Base-by-base conservation (phyloP, 2,113 vertebrate species). In the Grammomys surdaster region DNA sequence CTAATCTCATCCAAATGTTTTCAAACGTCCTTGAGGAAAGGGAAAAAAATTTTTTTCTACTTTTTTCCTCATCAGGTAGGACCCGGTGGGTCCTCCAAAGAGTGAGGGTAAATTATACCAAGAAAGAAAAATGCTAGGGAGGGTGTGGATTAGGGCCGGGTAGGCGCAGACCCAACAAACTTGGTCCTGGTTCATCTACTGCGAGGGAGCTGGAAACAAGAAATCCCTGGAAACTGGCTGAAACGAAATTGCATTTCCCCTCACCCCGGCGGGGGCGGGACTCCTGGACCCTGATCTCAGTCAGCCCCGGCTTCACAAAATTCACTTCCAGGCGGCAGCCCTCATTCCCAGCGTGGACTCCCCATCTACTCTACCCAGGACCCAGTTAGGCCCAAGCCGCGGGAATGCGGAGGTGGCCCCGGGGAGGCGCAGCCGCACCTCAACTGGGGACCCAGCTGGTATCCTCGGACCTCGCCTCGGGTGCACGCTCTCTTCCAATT, bases 1-100 rank as follows among this genome's bases (percentile, higher is more conserved):
- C 58, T 91, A 88, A 94, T 96, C 96, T 95, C 91, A 7, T 96
- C 93, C 91, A 97, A 96, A 93, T 96, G 91, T 81, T 94, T 95
- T 93, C 67, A 89, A 89, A 58, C 56, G 65, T 94, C 87, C 46
- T 89, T 8, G 63, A 93, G 75, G 73, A 84, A 80, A 94, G 67
- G 80, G 19, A 70, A 72, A 72, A 40, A 72, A 72, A 72, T 65
- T 88, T 24, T 85, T 13, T 65, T 88, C 28, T 85, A 63, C 78
- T 89, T 22, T 75, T 73, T 86, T 82, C 80, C 77, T 75, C 67
- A 46, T 88, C 81, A 95, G 97, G 94, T 97, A 88, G 82, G 51
- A 89, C 70, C 56, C 73, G 14, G 67, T 19, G 56, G 70, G 91
- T 94, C 90, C 5, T 88, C 82, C 67, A 31, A n/a, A 28, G 60